Percentiles rank a stretch among this genome's conserved stretches.
Evolutionary conservation across 2,888 invertebrate genomes (phyloP).

Genomic region (Ptilodon capucinus): DNA sequence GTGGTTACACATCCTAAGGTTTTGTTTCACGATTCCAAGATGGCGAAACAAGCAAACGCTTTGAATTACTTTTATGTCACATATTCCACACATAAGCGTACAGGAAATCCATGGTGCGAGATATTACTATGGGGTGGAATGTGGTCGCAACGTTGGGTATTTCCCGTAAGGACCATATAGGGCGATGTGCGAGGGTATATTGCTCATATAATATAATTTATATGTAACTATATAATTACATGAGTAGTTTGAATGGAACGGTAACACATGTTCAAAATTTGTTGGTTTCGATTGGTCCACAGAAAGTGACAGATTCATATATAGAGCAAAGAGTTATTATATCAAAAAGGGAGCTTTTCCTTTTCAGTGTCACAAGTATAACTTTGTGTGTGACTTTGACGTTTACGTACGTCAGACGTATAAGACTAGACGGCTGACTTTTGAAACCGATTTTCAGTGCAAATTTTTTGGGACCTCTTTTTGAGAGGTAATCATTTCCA

Average conservation of each 20-base stretch:
- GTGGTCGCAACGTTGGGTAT: not conserved
- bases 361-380: not conserved
- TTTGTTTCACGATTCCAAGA: not conserved
- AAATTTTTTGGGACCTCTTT: no score
- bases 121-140: not conserved
- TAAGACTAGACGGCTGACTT: no score
- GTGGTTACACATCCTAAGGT: no score
- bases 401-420: no score
- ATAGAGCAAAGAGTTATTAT: not conserved
- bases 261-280: no score
- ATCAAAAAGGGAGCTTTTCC: no score
- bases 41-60: not conserved
- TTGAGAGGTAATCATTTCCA: no score
- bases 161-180: not conserved
- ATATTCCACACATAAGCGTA: not conserved
- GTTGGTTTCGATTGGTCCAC: no score
- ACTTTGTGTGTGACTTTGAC: no score
- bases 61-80: not conserved
- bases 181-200: not conserved
- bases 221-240: not conserved
- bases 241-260: not conserved
- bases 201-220: not conserved
- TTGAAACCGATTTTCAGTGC: no score
- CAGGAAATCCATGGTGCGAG: not conserved
- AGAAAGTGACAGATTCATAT: no score